These are phyloP conservation scores for Archocentrus centrarchus DNA, from an alignment of 2,113 vertebrate genomes.

Conservation along the genomic window DNA sequence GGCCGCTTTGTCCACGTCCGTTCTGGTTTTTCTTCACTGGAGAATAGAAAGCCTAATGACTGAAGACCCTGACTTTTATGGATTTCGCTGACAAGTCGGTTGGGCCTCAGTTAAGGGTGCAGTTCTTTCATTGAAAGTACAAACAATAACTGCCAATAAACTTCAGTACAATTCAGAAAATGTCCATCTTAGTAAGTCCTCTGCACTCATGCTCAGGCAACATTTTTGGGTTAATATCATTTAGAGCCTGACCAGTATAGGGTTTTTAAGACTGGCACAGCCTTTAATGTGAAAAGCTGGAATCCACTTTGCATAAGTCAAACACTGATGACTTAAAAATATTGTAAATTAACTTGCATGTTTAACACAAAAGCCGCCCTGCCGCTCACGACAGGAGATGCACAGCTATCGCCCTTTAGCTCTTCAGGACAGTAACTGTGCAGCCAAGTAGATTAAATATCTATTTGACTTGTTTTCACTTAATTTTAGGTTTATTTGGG, in stretches of 20 bases:
- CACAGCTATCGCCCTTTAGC: background rate
- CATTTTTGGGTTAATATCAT: background rate
- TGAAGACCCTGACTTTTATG: slow-evolving; percentile 66
- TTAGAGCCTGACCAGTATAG: too few species aligned
- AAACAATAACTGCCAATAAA: slow-evolving; percentile 36
- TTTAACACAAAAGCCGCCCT: background rate
- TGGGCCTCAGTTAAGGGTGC: slow-evolving; percentile 17
- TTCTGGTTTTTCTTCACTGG: slow-evolving; percentile 32
- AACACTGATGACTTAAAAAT: background rate
- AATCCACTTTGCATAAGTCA: background rate
- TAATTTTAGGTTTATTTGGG: background rate
- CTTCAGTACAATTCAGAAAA: background rate
- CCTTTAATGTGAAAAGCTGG: background rate
- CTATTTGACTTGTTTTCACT: background rate
- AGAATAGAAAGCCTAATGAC: slow-evolving; percentile 64
- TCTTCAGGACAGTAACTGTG: background rate
- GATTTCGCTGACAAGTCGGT: slow-evolving; percentile 61
- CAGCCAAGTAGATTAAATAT: background rate
- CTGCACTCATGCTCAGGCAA: background rate
- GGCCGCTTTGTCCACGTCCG: slow-evolving; percentile 49
- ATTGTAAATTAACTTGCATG: background rate
- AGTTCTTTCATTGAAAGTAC: slow-evolving; percentile 15
- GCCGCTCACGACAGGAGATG: background rate
- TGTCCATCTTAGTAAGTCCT: background rate
- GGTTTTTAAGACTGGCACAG: background rate